phyloP scores from a whole-genome alignment of 1,140 invertebrate species.

The Macrobrachium rosenbergii region DNA sequence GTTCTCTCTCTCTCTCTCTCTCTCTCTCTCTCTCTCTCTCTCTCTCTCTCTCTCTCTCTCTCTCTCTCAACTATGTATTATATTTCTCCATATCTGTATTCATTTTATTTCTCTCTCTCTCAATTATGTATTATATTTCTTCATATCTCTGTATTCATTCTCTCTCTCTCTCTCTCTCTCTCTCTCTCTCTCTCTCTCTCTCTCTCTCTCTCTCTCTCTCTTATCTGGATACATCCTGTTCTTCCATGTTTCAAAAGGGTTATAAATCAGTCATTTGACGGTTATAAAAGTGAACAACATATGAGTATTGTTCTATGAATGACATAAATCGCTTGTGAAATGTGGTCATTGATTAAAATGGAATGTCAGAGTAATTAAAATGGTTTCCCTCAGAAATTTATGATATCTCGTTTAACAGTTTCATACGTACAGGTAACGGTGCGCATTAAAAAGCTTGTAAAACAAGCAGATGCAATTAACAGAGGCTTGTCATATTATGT shows the following conservation, averaged over 20 bases:
- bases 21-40: background rate
- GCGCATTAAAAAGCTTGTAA: no score
- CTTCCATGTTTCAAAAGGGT: background rate
- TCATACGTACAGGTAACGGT: no score
- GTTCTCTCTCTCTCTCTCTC: conserved; percentile 3
- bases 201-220: conserved; percentile 5
- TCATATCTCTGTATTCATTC: background rate
- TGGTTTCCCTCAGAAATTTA: no score
- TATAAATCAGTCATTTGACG: background rate
- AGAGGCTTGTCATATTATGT: background rate
- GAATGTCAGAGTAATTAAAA: no score
- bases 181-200: conserved; percentile 3
- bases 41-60: background rate
- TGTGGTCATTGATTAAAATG: no score
- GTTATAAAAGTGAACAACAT: background rate
- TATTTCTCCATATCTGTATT: background rate
- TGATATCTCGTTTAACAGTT: no score
- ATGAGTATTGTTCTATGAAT: background rate
- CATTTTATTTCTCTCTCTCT: background rate
- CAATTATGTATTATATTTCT: background rate
- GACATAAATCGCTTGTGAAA: no score
- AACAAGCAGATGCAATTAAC: no score
- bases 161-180: conserved; percentile 33
- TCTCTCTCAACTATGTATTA: background rate
- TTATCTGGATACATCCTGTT: background rate